These are phyloP conservation scores for Philaenus spumarius DNA, from an alignment of 1,140 invertebrate species.

Conservation along the genomic window DNA sequence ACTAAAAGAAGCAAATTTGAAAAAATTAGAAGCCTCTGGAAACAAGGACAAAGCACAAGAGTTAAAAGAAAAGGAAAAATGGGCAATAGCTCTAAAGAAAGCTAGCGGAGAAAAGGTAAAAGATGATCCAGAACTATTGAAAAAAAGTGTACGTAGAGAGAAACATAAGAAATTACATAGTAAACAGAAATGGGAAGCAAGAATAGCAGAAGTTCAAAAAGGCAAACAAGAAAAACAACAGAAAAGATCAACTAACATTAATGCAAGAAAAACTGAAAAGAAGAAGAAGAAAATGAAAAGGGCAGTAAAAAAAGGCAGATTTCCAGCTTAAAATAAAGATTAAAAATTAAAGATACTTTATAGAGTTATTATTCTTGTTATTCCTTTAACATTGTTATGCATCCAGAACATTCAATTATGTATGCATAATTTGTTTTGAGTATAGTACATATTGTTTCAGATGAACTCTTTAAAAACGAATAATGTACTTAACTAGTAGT, in stretches of 20 bases:
- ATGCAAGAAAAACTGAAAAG: constrained; percentile 63
- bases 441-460: too few relatives aligned
- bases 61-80: constrained; percentile 22
- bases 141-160: constrained; percentile 67
- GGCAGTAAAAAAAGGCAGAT: constrained; percentile 64
- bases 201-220: constrained; percentile 54
- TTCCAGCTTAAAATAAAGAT: constrained; percentile 37
- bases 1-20: constrained; percentile 20
- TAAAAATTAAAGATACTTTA: background rate
- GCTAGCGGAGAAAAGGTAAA: constrained; percentile 41
- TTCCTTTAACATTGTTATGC: too few relatives aligned
- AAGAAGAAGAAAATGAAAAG: constrained; percentile 67
- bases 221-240: constrained; percentile 56
- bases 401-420: too few relatives aligned
- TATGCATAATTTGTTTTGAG: too few relatives aligned
- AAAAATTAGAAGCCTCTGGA: constrained; percentile 22
- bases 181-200: constrained; percentile 67
- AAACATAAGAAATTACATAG: constrained; percentile 60
- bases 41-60: constrained; percentile 22
- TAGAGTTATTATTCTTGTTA: background rate
- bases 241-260: constrained; percentile 66
- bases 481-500: too few relatives aligned
- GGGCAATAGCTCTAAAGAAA: constrained; percentile 26
- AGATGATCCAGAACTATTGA: constrained; percentile 71
- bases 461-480: too few relatives aligned